Evolutionary conservation across 2,113 vertebrate species (phyloP).

Genomic region (Cromileptes altivelis): DNA sequence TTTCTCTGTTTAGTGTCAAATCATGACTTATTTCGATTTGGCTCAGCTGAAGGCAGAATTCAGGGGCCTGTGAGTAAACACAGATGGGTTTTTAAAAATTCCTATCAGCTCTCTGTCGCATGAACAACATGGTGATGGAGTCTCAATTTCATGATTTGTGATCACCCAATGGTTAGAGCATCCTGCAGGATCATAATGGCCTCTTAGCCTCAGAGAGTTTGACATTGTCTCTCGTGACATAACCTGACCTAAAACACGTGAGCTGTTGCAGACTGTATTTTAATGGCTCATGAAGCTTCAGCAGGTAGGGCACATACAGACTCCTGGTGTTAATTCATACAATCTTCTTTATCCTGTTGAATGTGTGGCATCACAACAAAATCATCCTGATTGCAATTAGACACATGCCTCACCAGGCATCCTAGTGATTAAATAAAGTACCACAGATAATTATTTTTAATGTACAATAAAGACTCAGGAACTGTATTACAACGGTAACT

Average conservation of each 20-base stretch:
- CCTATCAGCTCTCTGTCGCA: constrained; percentile 10
- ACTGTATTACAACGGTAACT: not conserved
- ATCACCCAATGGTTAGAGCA: constrained; percentile 18
- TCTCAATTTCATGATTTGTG: constrained; percentile 32
- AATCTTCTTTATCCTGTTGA: constrained; percentile 4
- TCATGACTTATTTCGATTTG: constrained; percentile 24
- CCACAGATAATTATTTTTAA: constrained; percentile 3
- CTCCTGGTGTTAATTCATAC: not conserved
- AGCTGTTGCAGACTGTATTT: constrained; percentile 15
- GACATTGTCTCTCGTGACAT: constrained; percentile 20
- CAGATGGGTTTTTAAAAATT: constrained; percentile 1
- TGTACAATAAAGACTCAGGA: constrained; percentile 24
- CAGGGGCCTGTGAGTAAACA: constrained; percentile 24
- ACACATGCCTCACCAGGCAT: not conserved
- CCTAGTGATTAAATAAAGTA: not conserved
- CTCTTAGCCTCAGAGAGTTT: constrained; percentile 22
- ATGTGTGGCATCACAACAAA: not conserved
- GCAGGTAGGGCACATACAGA: not conserved
- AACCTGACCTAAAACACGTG: constrained; percentile 37
- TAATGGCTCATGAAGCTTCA: not conserved
- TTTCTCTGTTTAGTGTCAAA: constrained; percentile 54
- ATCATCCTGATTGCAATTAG: not conserved
- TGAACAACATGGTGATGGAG: constrained; percentile 3
- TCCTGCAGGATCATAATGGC: constrained; percentile 30
- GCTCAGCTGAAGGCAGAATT: not conserved